Conservation (phyloP, 2,888 invertebrate genomes). For the Drosophila fungiperda region DNA sequence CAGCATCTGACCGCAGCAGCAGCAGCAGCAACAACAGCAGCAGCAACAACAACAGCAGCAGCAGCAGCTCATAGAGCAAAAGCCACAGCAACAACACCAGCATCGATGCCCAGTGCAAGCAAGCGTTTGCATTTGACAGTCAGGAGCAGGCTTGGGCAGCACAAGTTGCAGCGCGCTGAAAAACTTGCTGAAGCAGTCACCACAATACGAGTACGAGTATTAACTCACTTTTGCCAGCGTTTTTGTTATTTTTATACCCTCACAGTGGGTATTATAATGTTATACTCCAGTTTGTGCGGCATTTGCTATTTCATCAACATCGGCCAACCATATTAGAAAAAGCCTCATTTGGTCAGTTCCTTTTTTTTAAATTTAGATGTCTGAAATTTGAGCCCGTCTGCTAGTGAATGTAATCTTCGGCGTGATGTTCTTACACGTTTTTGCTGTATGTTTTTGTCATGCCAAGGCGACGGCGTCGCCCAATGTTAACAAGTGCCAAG, state of each 20-base stretch:
- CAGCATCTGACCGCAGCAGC: constrained; percentile 51
- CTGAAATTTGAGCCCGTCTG: neutral
- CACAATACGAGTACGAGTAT: constrained; percentile 46
- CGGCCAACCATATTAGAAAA: neutral
- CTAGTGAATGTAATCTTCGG: neutral
- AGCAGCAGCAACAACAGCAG: constrained; percentile 14
- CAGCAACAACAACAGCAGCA: constrained; percentile 1
- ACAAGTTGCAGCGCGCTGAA: constrained; percentile 47
- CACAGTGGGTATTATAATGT: neutral
- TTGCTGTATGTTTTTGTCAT: constrained; percentile 12
- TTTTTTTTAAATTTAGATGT: neutral
- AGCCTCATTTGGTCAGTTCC: neutral
- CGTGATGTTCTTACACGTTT: neutral
- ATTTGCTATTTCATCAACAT: neutral
- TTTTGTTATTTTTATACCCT: constrained; percentile 23
- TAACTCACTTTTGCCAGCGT: constrained; percentile 72
- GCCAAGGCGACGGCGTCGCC: constrained; percentile 43
- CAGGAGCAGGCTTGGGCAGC: constrained; percentile 56
- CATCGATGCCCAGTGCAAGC: constrained; percentile 25
- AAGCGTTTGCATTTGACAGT: constrained; percentile 73
- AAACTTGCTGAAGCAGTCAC: constrained; percentile 51
- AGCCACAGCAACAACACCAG: constrained; percentile 2
- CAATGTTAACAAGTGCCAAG: constrained; percentile 70
- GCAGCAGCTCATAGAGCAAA: constrained; percentile 15
- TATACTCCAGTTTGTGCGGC: neutral